Base-by-base conservation (phyloP, 2,797 vertebrate genomes). In the Cyclura pinguis region DNA sequence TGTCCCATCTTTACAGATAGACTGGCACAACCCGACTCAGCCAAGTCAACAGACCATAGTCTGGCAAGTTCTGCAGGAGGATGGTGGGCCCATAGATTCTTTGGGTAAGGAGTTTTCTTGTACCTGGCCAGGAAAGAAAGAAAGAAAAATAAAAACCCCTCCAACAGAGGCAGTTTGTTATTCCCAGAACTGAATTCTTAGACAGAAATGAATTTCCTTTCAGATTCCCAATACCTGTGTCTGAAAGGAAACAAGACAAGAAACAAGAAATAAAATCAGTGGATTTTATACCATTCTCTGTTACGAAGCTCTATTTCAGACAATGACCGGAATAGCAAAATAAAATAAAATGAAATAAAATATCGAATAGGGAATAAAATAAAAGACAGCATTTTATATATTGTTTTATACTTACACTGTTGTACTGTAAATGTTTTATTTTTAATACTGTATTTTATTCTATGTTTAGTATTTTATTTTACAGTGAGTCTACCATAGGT, bases 11-110 rank as follows among this genome's bases (percentile, higher is more conserved):
- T n/a, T 57, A 62, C 84, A 69, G 18, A 85, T 22, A 1, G 24
- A 22, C 18, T 32, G 38, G 16, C 67, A 13, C 32, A 57, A 29
- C 20, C 9, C 9, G 10, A 13, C 69, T 4, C 84, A 57, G 32
- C 32, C 69, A 35, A 72, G 32, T 14, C 84, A 85, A n/a, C 69
- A 73, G 50, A 85, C 32, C 14, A 20, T 55, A 1, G 69, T 85
- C n/a, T 85, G 84, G 84, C 32, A 85, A 35, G 50, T 85, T 14
- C 50, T 74, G 69, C 84, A 85, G 10, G 84, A 85, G 32, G 67
- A 73, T 35, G 29, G 4, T 14, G 69, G 32, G 32, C 20, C 3
- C 2, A 10, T 14, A 22, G 84, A 55, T 13, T 57, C 20, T 10
- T 55, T n/a, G 18, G 84, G 84, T 85, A 85, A 73, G 83, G 7